Conservation (phyloP, 92 coral and sea anemone genomes). For the Ricordea florida region DNA sequence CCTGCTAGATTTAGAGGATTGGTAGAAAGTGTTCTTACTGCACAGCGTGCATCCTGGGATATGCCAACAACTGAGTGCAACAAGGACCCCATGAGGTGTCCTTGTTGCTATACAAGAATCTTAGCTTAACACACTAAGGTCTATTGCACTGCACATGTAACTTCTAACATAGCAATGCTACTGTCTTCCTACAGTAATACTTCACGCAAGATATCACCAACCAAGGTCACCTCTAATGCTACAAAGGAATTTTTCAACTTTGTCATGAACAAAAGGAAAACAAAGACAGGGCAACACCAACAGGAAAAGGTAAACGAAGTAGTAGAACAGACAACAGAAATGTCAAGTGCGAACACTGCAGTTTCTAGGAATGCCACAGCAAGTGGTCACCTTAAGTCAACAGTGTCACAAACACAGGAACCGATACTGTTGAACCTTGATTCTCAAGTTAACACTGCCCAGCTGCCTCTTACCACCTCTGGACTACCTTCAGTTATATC, state of each 20-base stretch:
- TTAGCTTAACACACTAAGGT: too few species aligned
- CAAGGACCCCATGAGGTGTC: too few species aligned
- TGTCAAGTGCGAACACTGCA: background rate
- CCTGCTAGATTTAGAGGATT: too few species aligned
- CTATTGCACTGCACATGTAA: background rate
- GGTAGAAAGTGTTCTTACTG: too few species aligned
- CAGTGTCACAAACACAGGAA: background rate
- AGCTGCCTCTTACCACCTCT: constrained; percentile 8
- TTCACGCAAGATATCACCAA: constrained; percentile 6
- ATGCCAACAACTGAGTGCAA: too few species aligned
- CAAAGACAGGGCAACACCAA: too few species aligned
- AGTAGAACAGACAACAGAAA: background rate
- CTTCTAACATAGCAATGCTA: background rate
- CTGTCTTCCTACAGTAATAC: background rate
- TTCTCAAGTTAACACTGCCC: background rate
- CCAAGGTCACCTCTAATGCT: constrained; percentile 32
- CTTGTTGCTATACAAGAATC: too few species aligned
- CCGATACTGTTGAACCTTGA: constrained; percentile 17
- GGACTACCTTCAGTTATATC: constrained; percentile 33
- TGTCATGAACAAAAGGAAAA: constrained; percentile 11
- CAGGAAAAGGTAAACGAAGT: too few species aligned
- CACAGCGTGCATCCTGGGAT: too few species aligned
- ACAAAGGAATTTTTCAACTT: constrained; percentile 36
- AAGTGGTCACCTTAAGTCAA: background rate
- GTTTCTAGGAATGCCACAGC: background rate